A percentile compares a stretch with the other conserved stretches of the same genome.
These are phyloP conservation scores for Isurus oxyrinchus DNA, from an alignment of 2,113 vertebrate species.

Conservation along the genomic window DNA sequence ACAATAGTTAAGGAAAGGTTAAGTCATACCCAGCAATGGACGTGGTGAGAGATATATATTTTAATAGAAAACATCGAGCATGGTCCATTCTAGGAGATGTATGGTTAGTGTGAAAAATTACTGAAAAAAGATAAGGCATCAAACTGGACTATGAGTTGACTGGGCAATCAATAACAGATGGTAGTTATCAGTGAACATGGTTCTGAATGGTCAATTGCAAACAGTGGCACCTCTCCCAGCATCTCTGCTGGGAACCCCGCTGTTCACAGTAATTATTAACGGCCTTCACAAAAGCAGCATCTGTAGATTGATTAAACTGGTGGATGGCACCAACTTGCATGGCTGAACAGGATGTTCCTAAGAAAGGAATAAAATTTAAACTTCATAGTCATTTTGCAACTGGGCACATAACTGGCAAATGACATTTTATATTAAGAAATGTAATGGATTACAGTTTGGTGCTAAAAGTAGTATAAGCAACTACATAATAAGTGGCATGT, in stretches of 20 bases:
- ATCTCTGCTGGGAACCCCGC: not conserved
- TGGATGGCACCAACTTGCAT: not conserved
- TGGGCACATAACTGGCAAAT: not conserved
- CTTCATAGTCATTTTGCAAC: not conserved
- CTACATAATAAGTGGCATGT: slow-evolving; percentile 7
- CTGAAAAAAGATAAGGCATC: not conserved
- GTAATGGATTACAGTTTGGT: slow-evolving; percentile 9
- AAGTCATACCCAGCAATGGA: not conserved
- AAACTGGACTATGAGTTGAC: not conserved
- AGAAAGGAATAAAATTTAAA: not conserved
- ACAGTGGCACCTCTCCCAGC: not conserved
- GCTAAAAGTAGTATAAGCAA: not conserved
- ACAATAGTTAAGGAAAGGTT: not conserved
- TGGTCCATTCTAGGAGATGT: not conserved
- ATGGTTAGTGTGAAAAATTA: not conserved
- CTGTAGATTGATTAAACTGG: not conserved
- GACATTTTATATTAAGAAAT: slow-evolving; percentile 23
- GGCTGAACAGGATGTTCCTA: not conserved
- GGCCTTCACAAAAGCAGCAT: not conserved
- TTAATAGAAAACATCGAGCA: not conserved
- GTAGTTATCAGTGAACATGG: not conserved
- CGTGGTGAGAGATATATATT: not conserved
- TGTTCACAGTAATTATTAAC: not conserved
- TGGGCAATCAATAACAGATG: not conserved
- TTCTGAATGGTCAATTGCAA: not conserved